Evolutionary conservation across 2,888 invertebrate species (phyloP), one percentile per base, ranked within the genome.

Genomic region (Oligia fasciuncula): DNA sequence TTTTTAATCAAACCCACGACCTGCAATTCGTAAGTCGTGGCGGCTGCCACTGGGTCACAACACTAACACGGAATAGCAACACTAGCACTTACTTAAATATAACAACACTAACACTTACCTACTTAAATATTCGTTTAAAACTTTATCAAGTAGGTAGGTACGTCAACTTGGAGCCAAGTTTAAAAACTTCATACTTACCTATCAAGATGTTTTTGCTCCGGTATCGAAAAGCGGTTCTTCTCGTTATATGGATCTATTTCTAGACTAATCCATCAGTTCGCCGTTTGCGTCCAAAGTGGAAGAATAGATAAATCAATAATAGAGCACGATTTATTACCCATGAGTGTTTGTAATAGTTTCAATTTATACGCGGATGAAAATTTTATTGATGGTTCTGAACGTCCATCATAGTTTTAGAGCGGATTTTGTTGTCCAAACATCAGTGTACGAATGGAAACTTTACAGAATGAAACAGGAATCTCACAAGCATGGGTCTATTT

Each of bases 221-320:
- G 71, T 66, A 8, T 67, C 69, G 29, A 19, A 66, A 35, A 83
- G 35, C 40, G 8, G 23, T 69, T 72, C 60, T 43, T 77, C 66
- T 70, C 29, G 40, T 66, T 77, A 43, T 54, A 51, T 23, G 46
- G 23, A 72, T 73, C n/a, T 81, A 68, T 72, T 71, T 60, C 62
- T 60, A 63, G 46, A 80, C 76, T 72, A 77, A 77, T 72, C 84
- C 68, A 65, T 80, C 80, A 74, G 86, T 72, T 73, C 9, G 1
- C 66, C n/a, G 29, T 40, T 76, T 35, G 23, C 60, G n/a, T 71
- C 49, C 4, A 74, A 83, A 72, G 40, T 69, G 67, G 54, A 76
- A 65, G 80, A 68, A 86, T 76, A 76, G 65, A 86, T 84, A 83
- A 80, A 86, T 83, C 85, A 76, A 85, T 40, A 40, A 86, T 23